A percentile compares a stretch with the other conserved stretches of the same genome.
Evolutionary conservation across 2,797 vertebrate species (phyloP).

Genomic region (Sparus aurata): DNA sequence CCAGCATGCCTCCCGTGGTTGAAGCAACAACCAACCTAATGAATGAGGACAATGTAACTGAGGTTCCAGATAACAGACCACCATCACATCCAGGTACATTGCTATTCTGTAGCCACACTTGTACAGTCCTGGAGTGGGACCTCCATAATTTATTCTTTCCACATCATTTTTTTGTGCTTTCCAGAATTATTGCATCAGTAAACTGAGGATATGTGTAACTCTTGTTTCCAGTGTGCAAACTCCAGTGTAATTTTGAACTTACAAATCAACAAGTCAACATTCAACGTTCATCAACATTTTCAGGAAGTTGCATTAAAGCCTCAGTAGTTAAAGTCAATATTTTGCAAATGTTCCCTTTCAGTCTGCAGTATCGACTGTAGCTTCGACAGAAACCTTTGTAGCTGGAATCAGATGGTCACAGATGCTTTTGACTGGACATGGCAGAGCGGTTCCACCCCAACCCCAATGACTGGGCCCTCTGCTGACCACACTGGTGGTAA

Average conservation of each 20-base stretch:
- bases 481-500: conserved; percentile 82
- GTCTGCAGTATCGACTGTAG: conserved; percentile 67
- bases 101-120: neutral
- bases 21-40: neutral
- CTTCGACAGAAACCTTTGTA: conserved; percentile 70
- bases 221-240: conserved; percentile 58
- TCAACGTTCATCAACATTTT: conserved; percentile 1
- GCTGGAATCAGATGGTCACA: conserved; percentile 74
- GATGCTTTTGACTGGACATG: conserved; percentile 83
- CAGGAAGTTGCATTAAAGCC: conserved; percentile 7
- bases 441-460: conserved; percentile 71
- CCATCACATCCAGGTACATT: conserved; percentile 37
- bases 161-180: neutral
- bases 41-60: neutral
- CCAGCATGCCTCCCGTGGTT: neutral
- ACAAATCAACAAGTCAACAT: conserved; percentile 53
- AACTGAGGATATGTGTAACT: neutral
- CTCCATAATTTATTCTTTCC: neutral
- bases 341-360: conserved; percentile 43
- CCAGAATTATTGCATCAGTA: neutral
- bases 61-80: neutral
- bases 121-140: neutral
- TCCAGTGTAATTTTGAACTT: conserved; percentile 80
- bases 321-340: conserved; percentile 1
- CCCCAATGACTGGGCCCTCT: conserved; percentile 72